Percentiles rank a stretch among this genome's conserved stretches.
Evolutionary conservation across 2,113 vertebrate species (phyloP).

Genomic region (Barbus barbus): DNA sequence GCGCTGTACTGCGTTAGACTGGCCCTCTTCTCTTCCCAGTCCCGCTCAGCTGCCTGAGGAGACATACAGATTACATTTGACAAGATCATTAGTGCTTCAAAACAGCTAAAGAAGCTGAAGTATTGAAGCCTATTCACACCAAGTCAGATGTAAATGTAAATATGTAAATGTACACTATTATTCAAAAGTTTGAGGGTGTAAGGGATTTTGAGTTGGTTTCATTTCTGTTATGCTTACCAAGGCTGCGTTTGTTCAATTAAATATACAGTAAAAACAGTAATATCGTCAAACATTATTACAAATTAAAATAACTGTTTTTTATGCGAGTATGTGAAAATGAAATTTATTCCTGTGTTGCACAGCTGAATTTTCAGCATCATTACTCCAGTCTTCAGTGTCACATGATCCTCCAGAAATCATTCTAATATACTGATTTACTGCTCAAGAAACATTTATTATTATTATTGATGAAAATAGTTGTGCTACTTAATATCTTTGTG

Average conservation of each 20-base stretch:
- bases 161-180: not conserved
- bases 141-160: not conserved
- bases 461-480: too few species aligned
- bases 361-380: not conserved
- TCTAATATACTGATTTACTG: not conserved
- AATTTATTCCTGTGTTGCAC: not conserved
- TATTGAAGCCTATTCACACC: not conserved
- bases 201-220: too few species aligned
- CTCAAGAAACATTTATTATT: too few species aligned
- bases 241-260: not conserved
- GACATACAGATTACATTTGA: not conserved
- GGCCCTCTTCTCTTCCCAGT: slow-evolving; percentile 97
- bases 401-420: not conserved
- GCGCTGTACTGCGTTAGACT: slow-evolving; percentile 94
- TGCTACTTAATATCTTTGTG: too few species aligned
- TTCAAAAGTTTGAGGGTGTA: too few species aligned
- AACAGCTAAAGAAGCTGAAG: not conserved
- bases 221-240: too few species aligned
- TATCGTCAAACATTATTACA: too few species aligned
- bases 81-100: not conserved
- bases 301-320: not conserved
- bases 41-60: slow-evolving; percentile 88
- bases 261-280: not conserved
- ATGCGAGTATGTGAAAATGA: not conserved
- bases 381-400: not conserved